phyloP scores from a whole-genome alignment of 2,888 invertebrate species.

The Aphrophora alni region DNA sequence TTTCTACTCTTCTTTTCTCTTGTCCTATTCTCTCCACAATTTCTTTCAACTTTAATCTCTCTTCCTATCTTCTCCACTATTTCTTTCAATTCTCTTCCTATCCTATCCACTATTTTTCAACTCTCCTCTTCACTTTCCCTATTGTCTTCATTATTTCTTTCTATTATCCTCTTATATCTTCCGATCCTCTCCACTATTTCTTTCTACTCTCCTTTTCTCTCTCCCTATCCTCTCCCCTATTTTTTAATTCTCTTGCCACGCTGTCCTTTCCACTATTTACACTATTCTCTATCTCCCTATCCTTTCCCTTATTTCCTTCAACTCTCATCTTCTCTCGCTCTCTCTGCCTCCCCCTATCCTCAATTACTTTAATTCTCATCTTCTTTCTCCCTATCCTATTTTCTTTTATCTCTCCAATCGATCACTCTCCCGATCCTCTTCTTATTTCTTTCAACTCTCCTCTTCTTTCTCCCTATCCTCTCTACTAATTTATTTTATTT shows the following conservation, averaged over 20 bases:
- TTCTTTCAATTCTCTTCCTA: neutral
- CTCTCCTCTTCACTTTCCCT: neutral
- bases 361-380: neutral
- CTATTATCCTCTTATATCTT: neutral
- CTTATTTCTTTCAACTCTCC: neutral
- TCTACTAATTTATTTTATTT: no score
- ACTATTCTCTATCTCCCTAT: neutral
- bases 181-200: no score
- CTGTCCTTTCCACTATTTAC: neutral
- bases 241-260: neutral
- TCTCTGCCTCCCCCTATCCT: neutral
- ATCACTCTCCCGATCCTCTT: neutral
- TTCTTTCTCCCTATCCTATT: neutral
- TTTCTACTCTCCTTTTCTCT: no score
- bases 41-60: neutral
- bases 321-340: neutral
- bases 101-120: neutral
- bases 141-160: neutral
- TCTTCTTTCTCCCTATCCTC: neutral
- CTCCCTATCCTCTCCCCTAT: no score
- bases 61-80: neutral
- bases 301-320: neutral
- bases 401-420: neutral
- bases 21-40: neutral
- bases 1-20: neutral